Evolutionary conservation across 2,797 vertebrate species (phyloP), one percentile per base, ranked within the genome.

Genomic region (Gymnothorax javanicus): DNA sequence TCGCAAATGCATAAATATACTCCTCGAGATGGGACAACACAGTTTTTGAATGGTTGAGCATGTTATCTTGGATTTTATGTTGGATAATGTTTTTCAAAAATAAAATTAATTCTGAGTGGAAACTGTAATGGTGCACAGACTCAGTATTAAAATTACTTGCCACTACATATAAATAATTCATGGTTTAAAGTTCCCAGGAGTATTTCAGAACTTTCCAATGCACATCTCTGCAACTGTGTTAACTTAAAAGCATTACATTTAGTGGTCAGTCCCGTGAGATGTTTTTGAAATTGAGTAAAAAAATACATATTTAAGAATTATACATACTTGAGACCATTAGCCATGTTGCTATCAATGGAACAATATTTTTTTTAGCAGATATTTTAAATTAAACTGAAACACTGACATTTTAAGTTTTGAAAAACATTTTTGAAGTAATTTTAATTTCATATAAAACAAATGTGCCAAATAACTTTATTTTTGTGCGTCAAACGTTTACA

Each of bases 81-180:
- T 43, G 33, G 33, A 43, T 43, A 43, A 43, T 43, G 33, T 43
- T 43, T 43, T 43, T 43, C 33, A 43, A 43, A 90, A 93, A 83
- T 17, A 1, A 60, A 60, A 60, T 2, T 11, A 3, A 4, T 3
- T 17, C 27, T 43, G 9, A 83, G 88, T 94, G 92, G 92, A 93
- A 94, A 95, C 94, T 92, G 93, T 94, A 95, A 88, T 93, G 87
- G 88, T 86, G 89, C 87, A 90, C 90, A 91, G 91, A 91, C 92
- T 92, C 91, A 88, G 91, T 93, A 90, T 64, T 86, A 95, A 92
- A 93, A 86, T 83, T 87, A 83, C 87, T n/a, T n/a, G n/a, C 88
- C 27, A 87, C 84, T 85, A 90, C 82, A 89, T 56, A 87, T 88
- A 92, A 88, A 86, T 86, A 90, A 87, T 64, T 87, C 84, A 89